Evolutionary conservation across 1,140 invertebrate genomes (phyloP).

Genomic region (Gonatopus flavifemur): DNA sequence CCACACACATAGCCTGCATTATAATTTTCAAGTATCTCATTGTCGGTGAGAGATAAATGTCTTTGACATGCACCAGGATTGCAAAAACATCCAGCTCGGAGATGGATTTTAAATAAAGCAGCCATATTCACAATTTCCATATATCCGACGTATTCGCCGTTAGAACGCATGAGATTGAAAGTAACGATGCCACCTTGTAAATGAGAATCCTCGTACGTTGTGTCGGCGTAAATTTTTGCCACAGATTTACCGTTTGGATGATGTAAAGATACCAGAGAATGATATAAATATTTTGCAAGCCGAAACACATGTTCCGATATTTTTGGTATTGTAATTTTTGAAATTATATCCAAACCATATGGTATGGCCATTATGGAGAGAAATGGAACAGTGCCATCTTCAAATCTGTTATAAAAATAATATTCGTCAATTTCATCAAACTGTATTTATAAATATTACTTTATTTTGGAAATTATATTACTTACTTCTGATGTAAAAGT

Average conservation of each 20-base stretch:
- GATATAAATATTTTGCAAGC: constrained; percentile 74
- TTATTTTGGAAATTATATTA: constrained; percentile 7
- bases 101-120: constrained; percentile 79
- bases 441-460: background rate
- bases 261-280: constrained; percentile 64
- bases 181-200: constrained; percentile 85
- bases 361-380: constrained; percentile 80
- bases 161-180: constrained; percentile 81
- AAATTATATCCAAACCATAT: constrained; percentile 77
- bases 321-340: constrained; percentile 64
- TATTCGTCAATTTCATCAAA: constrained; percentile 2
- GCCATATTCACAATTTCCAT: constrained; percentile 89
- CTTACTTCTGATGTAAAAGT: constrained; percentile 71
- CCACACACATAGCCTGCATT: constrained; percentile 90
- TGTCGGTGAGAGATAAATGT: constrained; percentile 70
- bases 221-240: constrained; percentile 73
- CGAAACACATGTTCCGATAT: constrained; percentile 76
- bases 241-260: constrained; percentile 77
- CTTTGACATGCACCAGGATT: constrained; percentile 94
- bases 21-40: constrained; percentile 76
- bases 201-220: constrained; percentile 63
- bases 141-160: constrained; percentile 84
- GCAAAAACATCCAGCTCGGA: constrained; percentile 95
- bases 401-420: constrained; percentile 70
- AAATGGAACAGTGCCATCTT: constrained; percentile 92